A percentile compares a stretch with the other conserved stretches of the same genome.
phyloP scores from a whole-genome alignment of 2,888 invertebrate species.

The Tinea semifulvella region DNA sequence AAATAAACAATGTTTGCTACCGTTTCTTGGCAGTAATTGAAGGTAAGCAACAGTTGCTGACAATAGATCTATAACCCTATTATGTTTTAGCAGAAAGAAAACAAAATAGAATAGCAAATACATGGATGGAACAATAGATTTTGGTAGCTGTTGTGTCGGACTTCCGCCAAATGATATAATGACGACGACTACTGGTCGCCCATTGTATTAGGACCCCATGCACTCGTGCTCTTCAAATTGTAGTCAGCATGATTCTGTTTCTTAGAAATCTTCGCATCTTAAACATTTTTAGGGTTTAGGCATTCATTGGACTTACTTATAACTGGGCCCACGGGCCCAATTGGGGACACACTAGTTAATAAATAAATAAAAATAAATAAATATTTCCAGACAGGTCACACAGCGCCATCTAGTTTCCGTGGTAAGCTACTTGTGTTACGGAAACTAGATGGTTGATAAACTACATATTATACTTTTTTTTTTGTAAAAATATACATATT shows the following conservation, averaged over 20 bases:
- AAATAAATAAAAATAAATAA: too few species aligned
- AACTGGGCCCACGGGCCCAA: too few species aligned
- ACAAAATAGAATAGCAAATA: constrained; percentile 42
- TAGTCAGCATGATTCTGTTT: constrained; percentile 37
- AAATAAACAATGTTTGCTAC: constrained; percentile 65
- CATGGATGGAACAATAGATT: constrained; percentile 39
- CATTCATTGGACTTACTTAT: too few species aligned
- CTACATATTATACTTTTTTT: too few species aligned
- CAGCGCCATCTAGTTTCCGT: too few species aligned
- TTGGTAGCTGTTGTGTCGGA: constrained; percentile 32
- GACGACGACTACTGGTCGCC: constrained; percentile 38
- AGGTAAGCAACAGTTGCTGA: constrained; percentile 46
- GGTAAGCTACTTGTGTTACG: too few species aligned
- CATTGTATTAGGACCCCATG: constrained; percentile 44
- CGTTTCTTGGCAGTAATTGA: constrained; percentile 35
- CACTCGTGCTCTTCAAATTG: constrained; percentile 34
- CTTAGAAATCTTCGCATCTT: constrained; percentile 23
- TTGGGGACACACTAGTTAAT: too few species aligned
- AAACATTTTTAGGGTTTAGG: too few species aligned
- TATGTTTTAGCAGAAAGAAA: constrained; percentile 42
- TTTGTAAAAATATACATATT: too few species aligned
- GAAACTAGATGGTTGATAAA: too few species aligned
- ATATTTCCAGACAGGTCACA: too few species aligned
- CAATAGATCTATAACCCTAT: constrained; percentile 53
- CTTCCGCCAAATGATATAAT: constrained; percentile 49